Base-by-base conservation (phyloP, 2,888 invertebrate genomes). In the Esperia sulphurella region DNA sequence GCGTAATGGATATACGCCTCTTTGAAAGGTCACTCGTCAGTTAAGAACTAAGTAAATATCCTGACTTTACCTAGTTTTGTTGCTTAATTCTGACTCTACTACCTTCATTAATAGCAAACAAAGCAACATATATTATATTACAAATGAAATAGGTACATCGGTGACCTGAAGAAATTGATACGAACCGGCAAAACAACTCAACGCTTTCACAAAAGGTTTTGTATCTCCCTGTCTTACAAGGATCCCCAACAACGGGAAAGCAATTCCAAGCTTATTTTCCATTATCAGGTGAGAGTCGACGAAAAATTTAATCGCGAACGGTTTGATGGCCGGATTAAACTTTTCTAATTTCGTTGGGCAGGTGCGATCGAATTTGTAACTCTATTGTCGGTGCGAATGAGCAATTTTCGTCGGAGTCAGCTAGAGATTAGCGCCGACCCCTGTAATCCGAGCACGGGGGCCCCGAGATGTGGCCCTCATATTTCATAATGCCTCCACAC, bases 401-500 rank as follows among this genome's bases (percentile, higher is more conserved):
- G 28, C 44, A 44, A 44, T 44, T 44, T 35, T 37, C 44, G 33
- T 12, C 30, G 12, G 40, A 78, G 75, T 77, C 75, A 65, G 71
- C 71, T 52, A 69, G 71, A 77, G 81, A 81, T 82, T 81, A 80
- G 69, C 74, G 63, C 58, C 60, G 60, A 59, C 61, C 63, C 70
- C 67, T 61, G 64, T 79, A 79, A 77, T 76, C 76, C 74, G 65
- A 68, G 68, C 71, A 76, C 75, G 72, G 75, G 71, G 59, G 51
- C 50, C 49, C 52, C 68, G 60, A 61, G 68, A 67, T 69, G 71
- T 67, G 61, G 65, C 79, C 78, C 71, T 77, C 75, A 79, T 83
- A 83, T 80, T 81, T 82, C 80, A 82, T 79, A 81, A 77, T 68
- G 63, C 70, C 64, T 61, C 63, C 66, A 59, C 53, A 55, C 51